Conservation (phyloP, 2,797 vertebrate species). For the Clarias pachynema region DNA sequence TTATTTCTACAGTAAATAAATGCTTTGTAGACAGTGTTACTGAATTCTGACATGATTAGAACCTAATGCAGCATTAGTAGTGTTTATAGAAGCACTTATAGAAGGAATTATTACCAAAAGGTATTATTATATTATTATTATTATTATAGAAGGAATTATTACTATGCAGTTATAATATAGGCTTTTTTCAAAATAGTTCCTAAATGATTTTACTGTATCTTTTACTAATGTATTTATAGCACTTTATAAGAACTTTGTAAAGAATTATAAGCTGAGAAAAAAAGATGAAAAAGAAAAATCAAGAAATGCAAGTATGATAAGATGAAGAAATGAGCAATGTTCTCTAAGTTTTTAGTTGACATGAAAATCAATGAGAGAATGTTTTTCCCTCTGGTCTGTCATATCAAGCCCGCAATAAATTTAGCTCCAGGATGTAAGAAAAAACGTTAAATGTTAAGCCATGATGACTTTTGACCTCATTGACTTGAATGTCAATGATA, state of each 20-base stretch:
- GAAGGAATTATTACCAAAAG: too few species aligned
- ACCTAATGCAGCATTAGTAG: not conserved
- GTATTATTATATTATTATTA: too few species aligned
- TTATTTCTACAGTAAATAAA: too few species aligned
- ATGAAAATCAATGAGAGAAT: conserved; percentile 51
- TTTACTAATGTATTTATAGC: not conserved
- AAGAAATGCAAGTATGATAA: not conserved
- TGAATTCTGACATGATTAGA: not conserved
- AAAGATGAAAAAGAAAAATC: too few species aligned
- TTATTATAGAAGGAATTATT: too few species aligned
- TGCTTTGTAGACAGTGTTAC: not conserved
- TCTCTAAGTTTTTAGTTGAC: conserved; percentile 47
- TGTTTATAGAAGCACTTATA: too few species aligned
- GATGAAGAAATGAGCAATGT: not conserved
- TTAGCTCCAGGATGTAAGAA: conserved; percentile 22
- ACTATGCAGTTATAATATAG: too few species aligned
- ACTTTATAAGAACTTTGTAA: not conserved
- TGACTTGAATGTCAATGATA: conserved; percentile 29
- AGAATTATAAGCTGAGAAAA: not conserved
- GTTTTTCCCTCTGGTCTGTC: conserved; percentile 45
- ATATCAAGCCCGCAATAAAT: conserved; percentile 46
- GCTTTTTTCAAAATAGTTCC: too few species aligned
- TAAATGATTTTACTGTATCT: too few species aligned
- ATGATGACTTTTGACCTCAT: conserved; percentile 14
- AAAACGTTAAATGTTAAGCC: conserved; percentile 38